phyloP scores from a whole-genome alignment of 2,113 vertebrate genomes.

The Xiphophorus maculatus region DNA sequence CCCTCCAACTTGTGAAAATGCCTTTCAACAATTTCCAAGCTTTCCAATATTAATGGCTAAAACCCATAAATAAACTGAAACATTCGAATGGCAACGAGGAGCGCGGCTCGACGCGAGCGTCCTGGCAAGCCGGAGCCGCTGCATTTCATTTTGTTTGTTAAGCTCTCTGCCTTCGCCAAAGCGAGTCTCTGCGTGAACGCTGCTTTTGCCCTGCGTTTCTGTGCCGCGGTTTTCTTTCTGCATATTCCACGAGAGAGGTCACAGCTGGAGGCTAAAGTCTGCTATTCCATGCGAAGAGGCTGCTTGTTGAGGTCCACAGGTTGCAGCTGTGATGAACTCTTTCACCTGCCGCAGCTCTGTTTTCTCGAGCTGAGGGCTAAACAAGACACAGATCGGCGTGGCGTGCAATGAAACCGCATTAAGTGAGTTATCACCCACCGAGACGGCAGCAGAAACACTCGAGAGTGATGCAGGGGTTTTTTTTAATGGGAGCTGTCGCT shows the following conservation, averaged over 20 bases:
- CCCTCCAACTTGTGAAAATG: slow-evolving; percentile 39
- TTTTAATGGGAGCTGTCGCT: not conserved
- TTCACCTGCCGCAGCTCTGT: slow-evolving; percentile 65
- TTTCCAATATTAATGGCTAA: slow-evolving; percentile 68
- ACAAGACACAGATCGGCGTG: slow-evolving; percentile 30
- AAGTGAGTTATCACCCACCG: slow-evolving; percentile 58
- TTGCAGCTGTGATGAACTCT: slow-evolving; percentile 66
- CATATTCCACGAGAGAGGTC: slow-evolving; percentile 69
- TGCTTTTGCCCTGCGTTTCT: slow-evolving; percentile 46
- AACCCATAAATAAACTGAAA: slow-evolving; percentile 61
- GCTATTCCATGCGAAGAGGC: slow-evolving; percentile 66
- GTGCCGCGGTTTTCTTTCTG: slow-evolving; percentile 57
- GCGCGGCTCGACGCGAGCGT: slow-evolving; percentile 13
- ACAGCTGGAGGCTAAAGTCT: slow-evolving; percentile 72
- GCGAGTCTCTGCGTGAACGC: slow-evolving; percentile 11
- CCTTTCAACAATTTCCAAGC: slow-evolving; percentile 55
- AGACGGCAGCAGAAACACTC: slow-evolving; percentile 13
- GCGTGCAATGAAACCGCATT: slow-evolving; percentile 51
- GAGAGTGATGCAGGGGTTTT: not conserved
- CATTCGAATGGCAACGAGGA: slow-evolving; percentile 28
- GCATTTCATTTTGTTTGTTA: slow-evolving; percentile 16
- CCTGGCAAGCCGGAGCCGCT: slow-evolving; percentile 46
- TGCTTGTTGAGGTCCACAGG: slow-evolving; percentile 58
- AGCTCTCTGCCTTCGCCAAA: slow-evolving; percentile 13
- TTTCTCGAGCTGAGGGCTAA: slow-evolving; percentile 53